Conservation (phyloP, 1,140 invertebrate species). For the Listronotus oregonensis region DNA sequence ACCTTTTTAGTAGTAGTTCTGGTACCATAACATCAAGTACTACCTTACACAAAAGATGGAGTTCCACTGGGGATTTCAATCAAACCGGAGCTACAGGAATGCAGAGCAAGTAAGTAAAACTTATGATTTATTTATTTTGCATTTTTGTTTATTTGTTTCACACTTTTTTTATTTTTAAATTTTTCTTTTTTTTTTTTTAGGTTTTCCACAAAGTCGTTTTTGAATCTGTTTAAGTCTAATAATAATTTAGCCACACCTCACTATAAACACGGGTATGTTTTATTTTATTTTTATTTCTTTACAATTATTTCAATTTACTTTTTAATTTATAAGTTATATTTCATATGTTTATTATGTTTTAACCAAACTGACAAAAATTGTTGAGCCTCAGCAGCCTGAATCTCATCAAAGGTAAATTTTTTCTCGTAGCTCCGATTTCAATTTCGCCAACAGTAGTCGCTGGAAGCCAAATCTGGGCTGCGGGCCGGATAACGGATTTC, state of each 20-base stretch:
- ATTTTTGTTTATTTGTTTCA: slow-evolving; percentile 32
- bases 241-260: slow-evolving; percentile 60
- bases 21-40: slow-evolving; percentile 50
- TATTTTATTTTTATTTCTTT: slow-evolving; percentile 28
- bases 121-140: slow-evolving; percentile 26
- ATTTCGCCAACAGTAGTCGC: too few species aligned
- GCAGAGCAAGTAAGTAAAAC: slow-evolving; percentile 50
- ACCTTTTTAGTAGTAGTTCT: slow-evolving; percentile 17
- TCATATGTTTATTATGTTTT: background rate
- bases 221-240: slow-evolving; percentile 66
- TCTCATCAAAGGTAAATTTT: too few species aligned
- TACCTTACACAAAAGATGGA: slow-evolving; percentile 75
- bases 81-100: slow-evolving; percentile 45
- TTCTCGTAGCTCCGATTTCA: too few species aligned
- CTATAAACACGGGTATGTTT: slow-evolving; percentile 68
- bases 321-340: background rate
- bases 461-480: too few species aligned
- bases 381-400: too few species aligned
- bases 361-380: too few species aligned
- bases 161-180: slow-evolving; percentile 44
- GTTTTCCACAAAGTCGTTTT: slow-evolving; percentile 67
- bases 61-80: slow-evolving; percentile 78
- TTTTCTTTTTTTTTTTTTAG: slow-evolving; percentile 59
- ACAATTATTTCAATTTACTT: background rate
- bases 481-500: too few species aligned